Conservation (phyloP, 2,113 vertebrate genomes). For the Ageneiosus marmoratus region DNA sequence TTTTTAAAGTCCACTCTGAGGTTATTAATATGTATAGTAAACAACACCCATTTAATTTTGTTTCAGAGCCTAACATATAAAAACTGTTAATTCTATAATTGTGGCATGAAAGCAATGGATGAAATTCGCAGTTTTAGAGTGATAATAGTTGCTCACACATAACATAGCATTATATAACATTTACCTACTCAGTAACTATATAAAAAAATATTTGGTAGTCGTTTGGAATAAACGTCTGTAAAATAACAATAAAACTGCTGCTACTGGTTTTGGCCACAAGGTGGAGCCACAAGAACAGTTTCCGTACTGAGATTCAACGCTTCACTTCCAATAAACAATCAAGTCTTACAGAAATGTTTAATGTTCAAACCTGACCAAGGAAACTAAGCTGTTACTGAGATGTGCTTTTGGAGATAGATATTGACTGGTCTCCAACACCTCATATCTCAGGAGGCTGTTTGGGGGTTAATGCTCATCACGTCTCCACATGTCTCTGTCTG, state of each 20-base stretch:
- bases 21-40: neutral
- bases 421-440: neutral
- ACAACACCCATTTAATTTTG: neutral
- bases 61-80: neutral
- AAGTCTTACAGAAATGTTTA: neutral
- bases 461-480: conserved; percentile 38
- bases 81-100: neutral
- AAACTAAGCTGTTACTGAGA: neutral
- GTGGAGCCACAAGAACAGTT: conserved; percentile 38
- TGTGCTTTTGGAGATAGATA: conserved; percentile 1
- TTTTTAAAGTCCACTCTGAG: neutral
- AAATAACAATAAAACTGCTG: neutral
- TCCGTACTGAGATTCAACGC: neutral
- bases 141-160: neutral
- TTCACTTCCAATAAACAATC: neutral
- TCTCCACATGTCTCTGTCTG: conserved; percentile 28
- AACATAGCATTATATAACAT: too few species aligned
- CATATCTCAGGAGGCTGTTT: neutral
- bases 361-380: neutral
- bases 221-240: neutral
- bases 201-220: neutral
- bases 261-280: conserved; percentile 52
- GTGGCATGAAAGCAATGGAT: neutral
- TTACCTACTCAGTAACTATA: neutral
- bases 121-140: neutral